Base-by-base conservation (phyloP, 1,140 invertebrate species). In the Frieseomelitta varia region DNA sequence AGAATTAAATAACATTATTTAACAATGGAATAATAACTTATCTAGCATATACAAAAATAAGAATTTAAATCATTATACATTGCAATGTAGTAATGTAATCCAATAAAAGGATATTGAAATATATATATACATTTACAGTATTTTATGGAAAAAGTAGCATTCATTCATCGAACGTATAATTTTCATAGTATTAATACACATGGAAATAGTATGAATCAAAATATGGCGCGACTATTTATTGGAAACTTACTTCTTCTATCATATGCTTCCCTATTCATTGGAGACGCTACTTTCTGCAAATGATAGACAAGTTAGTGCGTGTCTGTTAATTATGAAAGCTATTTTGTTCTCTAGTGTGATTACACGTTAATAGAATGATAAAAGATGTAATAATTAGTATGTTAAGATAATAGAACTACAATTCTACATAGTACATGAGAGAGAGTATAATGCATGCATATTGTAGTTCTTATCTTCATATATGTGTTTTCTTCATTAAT, bases 241-340 rank as follows among this genome's bases (percentile, higher is more conserved):
- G 21, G 47, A 65, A 74, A 53, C 47, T 17, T 63, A 61, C 79
- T 65, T 81, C 47, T 39, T 72, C 2, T 24, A n/a, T 21, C 3
- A 47, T 21, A 30, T 74, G 21, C 19, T 58, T 34, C 3, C 58
- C 79, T 81, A 47, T 53, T 81, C 56, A n/a, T 17, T 53, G 74
- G 21, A 81, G 69, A 74, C 79, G 56, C 79, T 27, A 65, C 58
- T 81, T 81, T 81, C 79, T 81, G 24, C 58, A 14, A 81, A 81
- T 81, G 71, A 81, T 74, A 81, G 79, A 81, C 58, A 81, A 81
- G 55, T 81, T 61, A 73, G 12, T 27, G 21, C 79, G 19, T 81
- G 55, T 63, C 39, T 73, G 51, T 73, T 69, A 81, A 58, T 73
- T 34, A 51, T 67, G 47, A 78, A 78, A 78, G n/a, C 30, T 12